Base-by-base conservation (phyloP, 2,797 vertebrate genomes). In the Hafferia zeledoni region DNA sequence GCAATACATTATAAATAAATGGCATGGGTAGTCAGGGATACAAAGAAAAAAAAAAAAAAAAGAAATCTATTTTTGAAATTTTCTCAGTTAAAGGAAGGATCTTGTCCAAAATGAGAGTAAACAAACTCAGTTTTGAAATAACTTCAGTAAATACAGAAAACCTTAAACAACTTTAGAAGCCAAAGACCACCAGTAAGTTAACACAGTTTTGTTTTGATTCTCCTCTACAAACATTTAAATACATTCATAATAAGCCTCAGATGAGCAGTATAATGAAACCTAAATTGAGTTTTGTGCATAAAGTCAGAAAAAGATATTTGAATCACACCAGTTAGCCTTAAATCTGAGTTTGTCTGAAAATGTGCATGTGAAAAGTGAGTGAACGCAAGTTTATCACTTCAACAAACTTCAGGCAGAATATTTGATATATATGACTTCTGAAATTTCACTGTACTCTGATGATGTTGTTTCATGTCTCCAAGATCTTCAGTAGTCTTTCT, bases 21-120 rank as follows among this genome's bases (percentile, higher is more conserved):
- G 2, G 2, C 3, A 2, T 6, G 1, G 8, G 18, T 24, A 5
- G 17, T 11, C 9, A 23, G 5, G n/a, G 2, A 60, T 10, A 6
- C 12, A 43, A 24, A 71, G 17, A 9, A 6, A n/a, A n/a, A n/a
- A n/a, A n/a, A n/a, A n/a, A 33, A 33, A 24, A 10, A 5, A 1
- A 6, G 28, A 43, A 37, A 37, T 22, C 4, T 4, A 3, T 4
- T 22, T 49, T 57, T 16, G 3, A 13, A 57, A 28, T 5, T 55
- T 79, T n/a, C 1, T 59, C 49, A 33, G 6, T 46, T 49, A 61
- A 68, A 81, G 22, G 13, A 87, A 52, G 5, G 5, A n/a, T 65
- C 11, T 64, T 57, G 7, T 33, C 27, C 5, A 55, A 87, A 87
- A 43, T n/a, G 6, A 53, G 35, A 72, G 5, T 53, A 67, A 86